Conservation (phyloP, 2,888 invertebrate species). For the Chymomyza caudatula region DNA sequence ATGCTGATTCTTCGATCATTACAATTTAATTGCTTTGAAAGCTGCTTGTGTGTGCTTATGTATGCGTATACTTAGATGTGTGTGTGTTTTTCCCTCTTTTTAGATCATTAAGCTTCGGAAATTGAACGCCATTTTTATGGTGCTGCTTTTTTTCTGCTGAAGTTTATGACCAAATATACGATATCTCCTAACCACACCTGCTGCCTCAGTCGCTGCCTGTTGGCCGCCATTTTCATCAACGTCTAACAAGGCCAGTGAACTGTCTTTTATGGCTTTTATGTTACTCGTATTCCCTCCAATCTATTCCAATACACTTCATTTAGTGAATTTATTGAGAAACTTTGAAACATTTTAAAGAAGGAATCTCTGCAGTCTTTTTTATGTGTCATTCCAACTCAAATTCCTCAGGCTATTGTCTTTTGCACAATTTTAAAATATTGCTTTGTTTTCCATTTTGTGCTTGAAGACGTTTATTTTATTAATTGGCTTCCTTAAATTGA, state of each 20-base stretch:
- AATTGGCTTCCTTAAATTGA: no score
- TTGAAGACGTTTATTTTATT: no score
- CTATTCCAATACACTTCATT: neutral
- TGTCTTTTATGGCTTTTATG: slow-evolving; percentile 60
- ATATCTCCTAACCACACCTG: slow-evolving; percentile 47
- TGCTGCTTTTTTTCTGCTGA: slow-evolving; percentile 46
- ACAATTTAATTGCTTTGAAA: neutral
- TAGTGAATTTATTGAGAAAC: neutral
- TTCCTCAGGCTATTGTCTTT: no score
- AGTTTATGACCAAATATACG: slow-evolving; percentile 46
- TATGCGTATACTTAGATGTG: slow-evolving; percentile 2
- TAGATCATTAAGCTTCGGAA: slow-evolving; percentile 67
- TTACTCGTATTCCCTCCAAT: slow-evolving; percentile 32
- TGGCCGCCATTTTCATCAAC: neutral
- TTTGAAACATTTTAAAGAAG: neutral
- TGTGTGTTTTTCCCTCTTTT: slow-evolving; percentile 29
- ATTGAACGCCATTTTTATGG: slow-evolving; percentile 66
- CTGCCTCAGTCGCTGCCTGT: neutral
- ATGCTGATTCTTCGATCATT: neutral
- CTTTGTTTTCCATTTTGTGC: no score
- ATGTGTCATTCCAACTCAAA: no score
- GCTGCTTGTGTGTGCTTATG: no score
- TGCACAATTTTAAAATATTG: no score
- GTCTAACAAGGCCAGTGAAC: neutral
- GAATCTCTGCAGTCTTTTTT: no score